Percentiles rank a stretch among this genome's conserved stretches.
These are phyloP conservation scores for Dallia pectoralis DNA, from an alignment of 2,797 vertebrate species.

Conservation along the genomic window DNA sequence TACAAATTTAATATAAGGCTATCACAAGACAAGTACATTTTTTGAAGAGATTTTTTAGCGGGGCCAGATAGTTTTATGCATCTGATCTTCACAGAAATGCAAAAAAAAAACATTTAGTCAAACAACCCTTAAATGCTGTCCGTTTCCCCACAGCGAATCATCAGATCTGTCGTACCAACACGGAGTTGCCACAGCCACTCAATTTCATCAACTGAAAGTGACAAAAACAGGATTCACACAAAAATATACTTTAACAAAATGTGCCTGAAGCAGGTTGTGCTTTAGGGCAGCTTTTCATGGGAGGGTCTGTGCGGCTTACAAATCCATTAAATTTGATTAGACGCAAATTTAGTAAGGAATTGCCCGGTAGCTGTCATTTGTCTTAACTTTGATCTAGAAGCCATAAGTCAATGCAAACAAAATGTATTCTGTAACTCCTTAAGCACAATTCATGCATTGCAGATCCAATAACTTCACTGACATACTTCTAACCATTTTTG, in stretches of 20 bases:
- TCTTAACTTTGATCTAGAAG: neutral
- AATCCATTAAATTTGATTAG: neutral
- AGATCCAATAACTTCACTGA: neutral
- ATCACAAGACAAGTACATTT: neutral
- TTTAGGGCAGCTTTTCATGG: neutral
- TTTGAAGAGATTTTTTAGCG: neutral
- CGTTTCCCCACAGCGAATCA: neutral
- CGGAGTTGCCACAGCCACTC: neutral
- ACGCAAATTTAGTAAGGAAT: neutral
- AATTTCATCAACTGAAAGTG: neutral
- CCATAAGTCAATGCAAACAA: neutral
- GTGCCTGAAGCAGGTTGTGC: neutral
- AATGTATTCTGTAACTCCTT: neutral
- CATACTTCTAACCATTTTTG: neutral
- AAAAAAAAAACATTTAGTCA: neutral
- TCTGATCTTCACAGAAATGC: neutral
- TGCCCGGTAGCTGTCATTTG: neutral
- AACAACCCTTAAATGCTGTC: neutral
- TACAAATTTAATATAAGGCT: neutral
- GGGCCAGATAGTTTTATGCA: neutral
- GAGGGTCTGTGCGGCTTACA: neutral
- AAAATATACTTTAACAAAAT: neutral
- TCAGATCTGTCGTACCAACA: neutral
- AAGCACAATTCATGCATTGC: neutral
- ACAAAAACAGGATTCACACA: neutral